Evolutionary conservation across 2,113 vertebrate genomes (phyloP).

Genomic region (Rhinichthys klamathensis): DNA sequence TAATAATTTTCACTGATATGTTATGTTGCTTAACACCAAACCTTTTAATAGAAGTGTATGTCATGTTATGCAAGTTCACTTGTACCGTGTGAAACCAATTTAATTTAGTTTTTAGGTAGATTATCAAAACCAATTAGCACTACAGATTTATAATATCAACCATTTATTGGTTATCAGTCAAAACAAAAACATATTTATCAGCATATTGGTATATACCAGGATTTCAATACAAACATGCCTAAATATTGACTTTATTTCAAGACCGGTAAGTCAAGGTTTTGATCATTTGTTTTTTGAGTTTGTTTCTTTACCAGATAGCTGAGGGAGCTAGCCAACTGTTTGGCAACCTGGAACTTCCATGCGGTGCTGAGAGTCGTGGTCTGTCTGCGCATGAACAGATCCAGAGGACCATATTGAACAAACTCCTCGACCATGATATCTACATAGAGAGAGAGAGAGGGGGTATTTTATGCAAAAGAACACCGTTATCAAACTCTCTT

Average conservation of each 20-base stretch:
- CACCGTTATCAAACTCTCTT: neutral
- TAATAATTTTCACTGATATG: neutral
- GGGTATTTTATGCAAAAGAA: neutral
- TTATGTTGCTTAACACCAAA: neutral
- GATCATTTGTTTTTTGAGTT: conserved; percentile 1
- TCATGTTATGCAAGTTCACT: neutral
- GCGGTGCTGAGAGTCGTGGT: conserved; percentile 83
- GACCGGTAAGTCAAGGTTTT: neutral
- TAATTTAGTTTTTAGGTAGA: neutral
- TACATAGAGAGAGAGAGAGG: conserved; percentile 54
- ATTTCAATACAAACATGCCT: neutral
- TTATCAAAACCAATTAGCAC: neutral
- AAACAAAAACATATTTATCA: neutral
- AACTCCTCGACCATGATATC: conserved; percentile 99
- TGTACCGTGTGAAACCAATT: neutral
- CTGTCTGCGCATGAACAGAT: conserved; percentile 90
- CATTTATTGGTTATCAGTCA: neutral
- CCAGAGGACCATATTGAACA: conserved; percentile 90
- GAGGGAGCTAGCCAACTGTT: conserved; percentile 92
- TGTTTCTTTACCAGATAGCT: conserved; percentile 90
- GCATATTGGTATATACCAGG: neutral
- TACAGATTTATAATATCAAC: neutral
- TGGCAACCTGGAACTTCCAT: conserved; percentile 98
- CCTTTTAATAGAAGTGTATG: neutral
- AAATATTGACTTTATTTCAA: neutral